A percentile compares a stretch with the other conserved stretches of the same genome.
phyloP scores from a whole-genome alignment of 2,888 invertebrate species.

The Baccha elongata region DNA sequence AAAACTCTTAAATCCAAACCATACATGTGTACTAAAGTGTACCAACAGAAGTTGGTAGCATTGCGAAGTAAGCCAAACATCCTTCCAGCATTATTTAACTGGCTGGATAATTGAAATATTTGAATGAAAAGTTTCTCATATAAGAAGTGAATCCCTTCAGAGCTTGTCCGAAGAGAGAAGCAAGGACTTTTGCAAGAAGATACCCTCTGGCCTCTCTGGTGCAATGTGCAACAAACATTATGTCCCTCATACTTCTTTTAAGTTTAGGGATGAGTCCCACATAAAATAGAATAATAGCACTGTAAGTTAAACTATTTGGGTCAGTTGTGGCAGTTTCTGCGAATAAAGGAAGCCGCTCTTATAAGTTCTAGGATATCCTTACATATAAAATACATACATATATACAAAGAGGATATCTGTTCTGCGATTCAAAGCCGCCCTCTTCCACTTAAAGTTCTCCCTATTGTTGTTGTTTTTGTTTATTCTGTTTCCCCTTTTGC shows the following conservation, averaged over 20 bases:
- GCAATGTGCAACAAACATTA: slow-evolving; percentile 53
- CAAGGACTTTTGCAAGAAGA: neutral
- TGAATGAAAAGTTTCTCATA: slow-evolving; percentile 58
- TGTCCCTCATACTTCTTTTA: neutral
- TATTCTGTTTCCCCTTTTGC: neutral
- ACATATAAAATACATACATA: neutral
- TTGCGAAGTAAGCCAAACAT: slow-evolving; percentile 1
- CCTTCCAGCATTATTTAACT: slow-evolving; percentile 45
- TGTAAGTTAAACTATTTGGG: slow-evolving; percentile 61
- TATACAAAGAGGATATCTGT: slow-evolving; percentile 4
- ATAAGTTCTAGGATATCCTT: neutral
- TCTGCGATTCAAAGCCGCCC: slow-evolving; percentile 11
- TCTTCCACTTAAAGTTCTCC: slow-evolving; percentile 8
- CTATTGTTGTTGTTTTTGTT: slow-evolving; percentile 39
- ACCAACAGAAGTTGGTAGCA: neutral
- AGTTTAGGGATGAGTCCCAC: slow-evolving; percentile 1
- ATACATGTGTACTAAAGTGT: neutral
- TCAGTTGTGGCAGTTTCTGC: slow-evolving; percentile 45
- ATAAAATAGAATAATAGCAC: slow-evolving; percentile 43
- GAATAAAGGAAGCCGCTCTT: slow-evolving; percentile 2
- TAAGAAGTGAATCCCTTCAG: slow-evolving; percentile 47
- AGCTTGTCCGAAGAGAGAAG: slow-evolving; percentile 2
- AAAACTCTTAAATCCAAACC: slow-evolving; percentile 1
- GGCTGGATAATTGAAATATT: slow-evolving; percentile 70
- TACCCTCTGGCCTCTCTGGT: neutral